Percentiles rank a stretch among this genome's conserved stretches.
phyloP scores from a whole-genome alignment of 1,140 invertebrate species.

The Aleiodes sp. region DNA sequence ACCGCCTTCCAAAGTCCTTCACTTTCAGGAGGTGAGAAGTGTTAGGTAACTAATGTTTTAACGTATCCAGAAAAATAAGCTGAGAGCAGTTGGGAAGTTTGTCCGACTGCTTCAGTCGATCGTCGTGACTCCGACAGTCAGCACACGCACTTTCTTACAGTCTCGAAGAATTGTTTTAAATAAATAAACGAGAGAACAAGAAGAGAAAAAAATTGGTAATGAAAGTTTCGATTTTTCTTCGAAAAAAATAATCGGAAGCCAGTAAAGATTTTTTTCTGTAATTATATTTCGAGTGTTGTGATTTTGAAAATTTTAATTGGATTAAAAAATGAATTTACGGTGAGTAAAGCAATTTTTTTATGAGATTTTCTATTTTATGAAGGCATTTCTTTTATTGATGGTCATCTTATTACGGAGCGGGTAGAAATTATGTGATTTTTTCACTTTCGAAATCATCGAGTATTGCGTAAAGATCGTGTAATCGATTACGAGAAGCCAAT shows the following conservation, averaged over 20 bases:
- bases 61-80: not conserved
- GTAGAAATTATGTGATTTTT: not conserved
- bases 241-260: too few relatives aligned
- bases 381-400: too few relatives aligned
- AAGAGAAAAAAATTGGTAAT: not conserved
- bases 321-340: conserved; percentile 6
- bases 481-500: conserved; percentile 12
- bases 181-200: not conserved
- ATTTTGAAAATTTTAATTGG: not conserved
- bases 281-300: too few relatives aligned
- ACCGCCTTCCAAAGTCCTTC: conserved; percentile 6
- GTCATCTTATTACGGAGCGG: too few relatives aligned
- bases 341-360: not conserved
- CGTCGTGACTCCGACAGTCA: not conserved
- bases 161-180: not conserved
- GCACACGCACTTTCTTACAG: not conserved
- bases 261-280: too few relatives aligned
- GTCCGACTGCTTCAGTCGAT: not conserved
- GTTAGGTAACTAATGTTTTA: conserved; percentile 26
- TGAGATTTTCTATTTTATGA: not conserved
- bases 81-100: not conserved
- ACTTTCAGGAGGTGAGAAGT: conserved; percentile 24
- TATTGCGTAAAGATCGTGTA: conserved; percentile 26
- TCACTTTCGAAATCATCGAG: conserved; percentile 23
- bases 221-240: too few relatives aligned